Evolutionary conservation across 2,888 invertebrate genomes (phyloP), one percentile per base, ranked within the genome.

Genomic region (Amiota minor): DNA sequence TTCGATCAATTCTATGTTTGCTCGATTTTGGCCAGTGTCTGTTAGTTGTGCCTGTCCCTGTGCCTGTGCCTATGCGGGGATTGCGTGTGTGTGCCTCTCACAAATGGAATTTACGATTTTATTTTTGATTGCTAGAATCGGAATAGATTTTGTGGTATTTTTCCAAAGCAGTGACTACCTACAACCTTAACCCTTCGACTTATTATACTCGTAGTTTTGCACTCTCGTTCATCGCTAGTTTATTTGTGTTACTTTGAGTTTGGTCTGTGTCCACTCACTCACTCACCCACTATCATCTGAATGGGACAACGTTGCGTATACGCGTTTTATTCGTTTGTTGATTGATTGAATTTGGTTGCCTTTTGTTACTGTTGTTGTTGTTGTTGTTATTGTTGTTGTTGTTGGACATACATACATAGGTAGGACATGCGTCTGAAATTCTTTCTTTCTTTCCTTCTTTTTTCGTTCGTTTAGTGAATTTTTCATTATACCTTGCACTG

Each of bases 31-130:
- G 23, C 23, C 23, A n/a, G 59, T 59, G 59, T 11, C 18, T 16
- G 18, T 16, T 35, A 35, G 35, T 35, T 59, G 59, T 20, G 59
- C 20, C 18, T 20, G 59, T 59, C 20, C 50, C 1, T 50, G 50
- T 50, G 6, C 53, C 53, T 50, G 11, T 50, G 53, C 35, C 6
- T 6, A 35, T 35, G 6, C 35, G 35, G 35, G 35, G 6, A 35
- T 35, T 6, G 35, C 6, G 6, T 50, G 53, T 50, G 53, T 18
- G 18, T 56, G 56, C 56, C 18, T 56, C 16, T 81, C 80, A 80
- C 85, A 85, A 86, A 87, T 87, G 85, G 86, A 86, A 87, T 86
- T 86, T 84, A 80, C 82, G 86, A 88, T 86, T 87, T 87, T 79
- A 77, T 78, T 79, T 79, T 74, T 86, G 86, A 86, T 86, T 86